Conservation (phyloP, 2,113 vertebrate genomes). For the Tiliqua scincoides region DNA sequence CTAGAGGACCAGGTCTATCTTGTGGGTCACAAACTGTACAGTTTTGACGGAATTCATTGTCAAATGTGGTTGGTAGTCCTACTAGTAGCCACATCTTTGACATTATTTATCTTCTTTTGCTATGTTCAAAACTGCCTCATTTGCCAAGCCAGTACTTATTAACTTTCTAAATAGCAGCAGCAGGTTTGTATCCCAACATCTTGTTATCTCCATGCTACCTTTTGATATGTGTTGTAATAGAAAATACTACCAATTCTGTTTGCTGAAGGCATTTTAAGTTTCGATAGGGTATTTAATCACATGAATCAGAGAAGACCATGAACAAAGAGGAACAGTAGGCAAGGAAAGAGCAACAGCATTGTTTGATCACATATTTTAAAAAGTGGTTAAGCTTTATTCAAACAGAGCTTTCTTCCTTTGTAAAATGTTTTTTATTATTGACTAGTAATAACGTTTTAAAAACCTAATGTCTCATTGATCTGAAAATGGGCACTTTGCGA, state of each 20-base stretch:
- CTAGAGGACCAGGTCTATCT: neutral
- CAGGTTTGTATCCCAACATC: neutral
- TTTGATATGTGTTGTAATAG: conserved; percentile 14
- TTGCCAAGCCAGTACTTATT: neutral
- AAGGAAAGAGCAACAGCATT: neutral
- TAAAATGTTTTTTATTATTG: neutral
- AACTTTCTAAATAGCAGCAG: neutral
- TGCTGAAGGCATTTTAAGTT: neutral
- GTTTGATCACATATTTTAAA: neutral
- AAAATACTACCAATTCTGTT: conserved; percentile 27
- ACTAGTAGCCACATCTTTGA: neutral
- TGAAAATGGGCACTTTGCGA: neutral
- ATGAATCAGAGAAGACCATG: neutral
- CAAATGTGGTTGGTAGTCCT: neutral
- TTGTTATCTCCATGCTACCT: neutral
- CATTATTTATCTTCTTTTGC: neutral
- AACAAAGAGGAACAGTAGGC: conserved; percentile 8
- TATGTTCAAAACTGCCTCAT: conserved; percentile 2
- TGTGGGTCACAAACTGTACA: neutral
- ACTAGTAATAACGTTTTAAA: neutral
- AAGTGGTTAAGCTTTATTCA: neutral
- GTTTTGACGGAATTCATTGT: neutral
- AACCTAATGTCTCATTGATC: neutral
- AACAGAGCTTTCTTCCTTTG: neutral
- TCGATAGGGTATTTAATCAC: conserved; percentile 14